Percentiles rank a stretch among this genome's conserved stretches.
These are phyloP conservation scores for Leptoclinus maculatus DNA, from an alignment of 2,797 vertebrate species.

Conservation along the genomic window DNA sequence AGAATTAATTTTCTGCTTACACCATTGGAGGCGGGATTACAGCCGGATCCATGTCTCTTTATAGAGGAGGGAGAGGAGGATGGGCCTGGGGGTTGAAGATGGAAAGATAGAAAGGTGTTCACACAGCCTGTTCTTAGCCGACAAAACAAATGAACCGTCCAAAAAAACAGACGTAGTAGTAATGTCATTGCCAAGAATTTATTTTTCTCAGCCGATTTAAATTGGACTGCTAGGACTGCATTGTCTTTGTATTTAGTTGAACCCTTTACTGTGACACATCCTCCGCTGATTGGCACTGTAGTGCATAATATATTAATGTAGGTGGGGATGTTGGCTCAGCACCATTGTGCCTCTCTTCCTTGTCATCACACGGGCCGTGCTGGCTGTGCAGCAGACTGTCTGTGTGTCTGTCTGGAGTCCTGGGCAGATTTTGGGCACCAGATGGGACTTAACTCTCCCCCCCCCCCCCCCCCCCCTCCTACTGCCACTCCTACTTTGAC, in stretches of 20 bases:
- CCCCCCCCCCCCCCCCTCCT: conserved; percentile 29
- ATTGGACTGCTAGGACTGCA: not conserved
- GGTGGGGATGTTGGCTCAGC: conserved; percentile 25
- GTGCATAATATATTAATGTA: conserved; percentile 17
- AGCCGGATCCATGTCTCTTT: conserved; percentile 80
- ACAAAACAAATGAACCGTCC: conserved; percentile 22
- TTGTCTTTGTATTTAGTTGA: not conserved
- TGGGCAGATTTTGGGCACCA: conserved; percentile 79
- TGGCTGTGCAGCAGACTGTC: conserved; percentile 49
- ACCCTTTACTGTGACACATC: conserved; percentile 8
- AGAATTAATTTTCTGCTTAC: conserved; percentile 88
- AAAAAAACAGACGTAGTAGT: conserved; percentile 9
- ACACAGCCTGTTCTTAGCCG: conserved; percentile 20
- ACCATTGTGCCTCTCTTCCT: conserved; percentile 30
- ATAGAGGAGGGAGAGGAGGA: conserved; percentile 54
- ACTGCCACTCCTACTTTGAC: conserved; percentile 63
- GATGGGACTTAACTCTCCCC: conserved; percentile 70
- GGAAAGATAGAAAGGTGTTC: conserved; percentile 59
- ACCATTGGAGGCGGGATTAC: conserved; percentile 86
- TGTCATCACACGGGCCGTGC: conserved; percentile 30
- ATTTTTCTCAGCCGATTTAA: conserved; percentile 4
- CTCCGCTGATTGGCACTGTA: conserved; percentile 27
- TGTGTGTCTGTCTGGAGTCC: conserved; percentile 61
- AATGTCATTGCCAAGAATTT: conserved; percentile 12
- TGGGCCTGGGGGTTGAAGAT: conserved; percentile 61